Base-by-base conservation (phyloP, 1,140 invertebrate genomes). In the Pogonomyrmex californicus region DNA sequence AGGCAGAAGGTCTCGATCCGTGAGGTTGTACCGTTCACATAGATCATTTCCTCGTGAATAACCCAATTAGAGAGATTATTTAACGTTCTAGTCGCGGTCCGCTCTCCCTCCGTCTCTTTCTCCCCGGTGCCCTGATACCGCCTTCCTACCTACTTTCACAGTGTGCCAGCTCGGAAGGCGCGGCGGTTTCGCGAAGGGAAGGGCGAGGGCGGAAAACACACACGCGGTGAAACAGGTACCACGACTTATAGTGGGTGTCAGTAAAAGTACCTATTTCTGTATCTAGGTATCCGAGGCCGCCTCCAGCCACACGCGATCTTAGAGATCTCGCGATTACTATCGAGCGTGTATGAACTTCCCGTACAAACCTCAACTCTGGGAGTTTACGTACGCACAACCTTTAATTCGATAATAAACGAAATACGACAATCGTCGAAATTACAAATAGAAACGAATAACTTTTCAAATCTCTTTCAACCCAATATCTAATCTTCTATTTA, bases 41-140 rank as follows among this genome's bases (percentile, higher is more conserved):
- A 94, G 94, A 93, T 93, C 93, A 94, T 93, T 95, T 95, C 94
- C 94, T 95, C 94, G 91, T 95, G 93, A 93, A 92, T 94, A 95
- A 95, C 94, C 95, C 87, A 95, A 95, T 95, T 95, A 94, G 91
- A 87, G 86, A 90, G 94, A 95, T 95, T 95, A 95, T 93, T 94
- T 92, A 94, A 95, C 92, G 88, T 91, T 86, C 88, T 87, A 86
- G 76, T 87, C 87, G 88, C 78, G 81, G 81, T 41, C 66, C 38
- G 47, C 38, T 58, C 79, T 88, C 85, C 49, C 83, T 68, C 63
- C 68, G 60, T 65, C 63, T 68, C 54, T 83, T 4, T 56, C 41
- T 51, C 62, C 58, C 86, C 68, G 1, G 38, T 49, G 14, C 38
- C 23, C 47, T 17, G 12, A 33, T n/a, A 88, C 54, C 83, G 81